Conservation (phyloP, 2,113 vertebrate species). For the Lota lota region DNA sequence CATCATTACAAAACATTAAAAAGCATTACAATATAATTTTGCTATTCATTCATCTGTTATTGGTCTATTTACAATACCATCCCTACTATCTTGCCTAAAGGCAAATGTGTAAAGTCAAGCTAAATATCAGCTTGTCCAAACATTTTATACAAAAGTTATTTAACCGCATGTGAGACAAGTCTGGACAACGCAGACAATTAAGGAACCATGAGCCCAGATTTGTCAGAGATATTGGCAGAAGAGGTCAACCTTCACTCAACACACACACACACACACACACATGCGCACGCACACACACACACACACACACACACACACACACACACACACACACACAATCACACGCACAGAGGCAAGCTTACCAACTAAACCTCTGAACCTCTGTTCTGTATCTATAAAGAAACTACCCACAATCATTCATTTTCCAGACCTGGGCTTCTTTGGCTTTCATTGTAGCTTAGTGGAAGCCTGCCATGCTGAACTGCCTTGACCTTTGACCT, state of each 20-base stretch:
- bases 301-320: constrained; percentile 4
- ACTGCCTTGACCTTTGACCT: constrained; percentile 45
- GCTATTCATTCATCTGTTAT: too few relatives aligned
- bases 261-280: neutral
- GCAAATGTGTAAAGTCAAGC: too few relatives aligned
- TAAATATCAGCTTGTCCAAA: too few relatives aligned
- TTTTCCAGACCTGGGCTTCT: constrained; percentile 19
- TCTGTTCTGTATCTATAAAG: constrained; percentile 35
- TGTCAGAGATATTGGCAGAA: constrained; percentile 9
- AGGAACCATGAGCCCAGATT: constrained; percentile 26
- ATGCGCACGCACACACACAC: neutral
- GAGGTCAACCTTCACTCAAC: constrained; percentile 38
- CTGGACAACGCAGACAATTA: neutral
- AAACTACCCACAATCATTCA: constrained; percentile 20
- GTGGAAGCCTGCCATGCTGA: constrained; percentile 24
- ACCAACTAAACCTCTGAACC: constrained; percentile 38
- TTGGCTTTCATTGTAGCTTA: constrained; percentile 26
- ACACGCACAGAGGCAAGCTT: constrained; percentile 11
- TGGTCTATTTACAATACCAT: too few relatives aligned
- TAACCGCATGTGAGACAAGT: too few relatives aligned
- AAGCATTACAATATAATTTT: neutral
- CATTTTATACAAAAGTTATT: too few relatives aligned
- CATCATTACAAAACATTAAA: neutral
- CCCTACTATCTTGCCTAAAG: too few relatives aligned
- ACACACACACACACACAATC: neutral